These are phyloP conservation scores for Atlantisia rogersi DNA, from an alignment of 2,113 vertebrate genomes.

Conservation along the genomic window DNA sequence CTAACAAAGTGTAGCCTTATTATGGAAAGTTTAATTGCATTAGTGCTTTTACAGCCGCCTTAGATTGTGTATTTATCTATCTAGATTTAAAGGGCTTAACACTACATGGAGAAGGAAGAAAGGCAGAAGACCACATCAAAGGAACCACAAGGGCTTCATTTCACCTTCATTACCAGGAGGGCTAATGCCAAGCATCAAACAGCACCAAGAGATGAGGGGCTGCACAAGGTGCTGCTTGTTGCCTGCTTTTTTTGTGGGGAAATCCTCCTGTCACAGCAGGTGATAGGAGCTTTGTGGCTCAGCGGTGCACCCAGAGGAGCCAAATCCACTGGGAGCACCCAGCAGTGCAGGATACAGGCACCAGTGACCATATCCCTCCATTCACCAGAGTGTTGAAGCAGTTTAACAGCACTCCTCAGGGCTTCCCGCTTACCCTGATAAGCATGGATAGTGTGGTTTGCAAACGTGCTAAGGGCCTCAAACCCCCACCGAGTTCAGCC, in stretches of 20 bases:
- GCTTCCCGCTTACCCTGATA: not conserved
- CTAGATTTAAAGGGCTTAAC: not conserved
- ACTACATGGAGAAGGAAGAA: not conserved
- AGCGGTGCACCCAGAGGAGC: not conserved
- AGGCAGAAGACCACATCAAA: conserved; percentile 35
- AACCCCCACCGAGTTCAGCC: not conserved
- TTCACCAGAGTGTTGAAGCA: not conserved
- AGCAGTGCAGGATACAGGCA: not conserved
- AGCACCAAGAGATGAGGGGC: not conserved
- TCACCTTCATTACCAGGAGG: not conserved
- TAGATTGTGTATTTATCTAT: not conserved
- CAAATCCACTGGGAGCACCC: not conserved
- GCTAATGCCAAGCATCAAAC: not conserved
- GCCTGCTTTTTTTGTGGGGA: not conserved
- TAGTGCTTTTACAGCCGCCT: not conserved
- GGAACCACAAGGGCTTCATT: not conserved
- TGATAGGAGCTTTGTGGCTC: not conserved
- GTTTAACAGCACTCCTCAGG: not conserved
- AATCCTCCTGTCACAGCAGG: not conserved
- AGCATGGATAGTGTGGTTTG: not conserved
- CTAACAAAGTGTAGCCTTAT: not conserved
- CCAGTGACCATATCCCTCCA: not conserved
- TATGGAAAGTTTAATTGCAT: not conserved
- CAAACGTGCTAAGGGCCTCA: not conserved
- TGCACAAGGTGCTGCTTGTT: rapidly evolving